Conservation (phyloP, 23 tunicate genomes). For the Styela clava region DNA sequence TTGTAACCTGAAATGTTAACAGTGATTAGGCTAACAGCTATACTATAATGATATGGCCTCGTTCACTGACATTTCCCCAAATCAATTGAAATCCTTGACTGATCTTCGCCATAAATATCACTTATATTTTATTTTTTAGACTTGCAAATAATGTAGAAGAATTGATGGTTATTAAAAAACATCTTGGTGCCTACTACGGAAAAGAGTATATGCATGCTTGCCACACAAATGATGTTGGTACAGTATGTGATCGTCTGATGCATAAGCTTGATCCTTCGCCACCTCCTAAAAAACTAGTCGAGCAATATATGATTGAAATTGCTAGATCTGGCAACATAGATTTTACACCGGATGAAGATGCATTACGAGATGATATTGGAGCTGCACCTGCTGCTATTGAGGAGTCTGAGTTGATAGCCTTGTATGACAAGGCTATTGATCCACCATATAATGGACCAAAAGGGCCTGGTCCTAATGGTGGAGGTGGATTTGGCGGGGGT, state of each 20-base stretch:
- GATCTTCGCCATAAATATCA: no score
- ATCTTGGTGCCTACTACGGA: constrained; percentile 77
- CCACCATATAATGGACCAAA: constrained; percentile 39
- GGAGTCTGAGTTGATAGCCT: constrained; percentile 73
- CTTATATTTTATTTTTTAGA: constrained; percentile 18
- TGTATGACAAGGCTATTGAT: constrained; percentile 40
- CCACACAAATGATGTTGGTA: constrained; percentile 44
- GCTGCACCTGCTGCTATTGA: constrained; percentile 19
- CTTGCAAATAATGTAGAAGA: constrained; percentile 54
- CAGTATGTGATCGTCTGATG: constrained; percentile 86
- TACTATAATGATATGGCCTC: no score
- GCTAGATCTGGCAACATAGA: constrained; percentile 76
- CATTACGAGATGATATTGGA: constrained; percentile 53
- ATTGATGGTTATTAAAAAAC: constrained; percentile 52
- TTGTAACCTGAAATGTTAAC: no score
- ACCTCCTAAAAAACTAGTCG: constrained; percentile 79
- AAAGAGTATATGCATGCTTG: constrained; percentile 88
- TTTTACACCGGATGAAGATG: constrained; percentile 76
- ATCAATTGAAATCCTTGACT: no score
- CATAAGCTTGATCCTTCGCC: constrained; percentile 75
- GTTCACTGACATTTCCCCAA: no score
- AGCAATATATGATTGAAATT: constrained; percentile 81
- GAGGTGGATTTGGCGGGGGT: constrained; percentile 30
- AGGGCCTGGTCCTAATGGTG: constrained; percentile 24
- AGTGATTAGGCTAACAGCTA: no score